These are phyloP conservation scores for Mesoligia furuncula DNA, from an alignment of 2,888 invertebrate species.

Conservation along the genomic window DNA sequence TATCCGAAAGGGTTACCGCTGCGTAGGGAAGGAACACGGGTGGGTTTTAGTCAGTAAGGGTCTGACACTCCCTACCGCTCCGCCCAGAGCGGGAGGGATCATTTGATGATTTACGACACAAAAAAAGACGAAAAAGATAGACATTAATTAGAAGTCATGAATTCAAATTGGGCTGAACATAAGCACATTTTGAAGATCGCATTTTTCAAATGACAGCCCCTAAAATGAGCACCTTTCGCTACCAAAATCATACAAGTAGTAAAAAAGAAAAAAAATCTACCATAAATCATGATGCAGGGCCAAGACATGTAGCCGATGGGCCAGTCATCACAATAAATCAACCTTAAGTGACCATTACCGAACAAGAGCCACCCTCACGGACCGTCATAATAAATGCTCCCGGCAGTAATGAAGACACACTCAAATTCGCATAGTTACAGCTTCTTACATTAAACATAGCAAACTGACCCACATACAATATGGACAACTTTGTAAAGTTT, in stretches of 20 bases:
- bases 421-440: background rate
- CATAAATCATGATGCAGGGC: background rate
- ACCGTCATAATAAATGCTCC: conserved; percentile 16
- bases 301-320: conserved; percentile 5
- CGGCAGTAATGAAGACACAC: conserved; percentile 20
- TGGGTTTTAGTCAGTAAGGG: too few relatives aligned
- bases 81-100: too few relatives aligned
- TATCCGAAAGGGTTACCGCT: too few relatives aligned
- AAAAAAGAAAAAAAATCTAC: background rate
- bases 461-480: background rate
- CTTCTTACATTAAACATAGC: background rate
- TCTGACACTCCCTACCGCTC: too few relatives aligned
- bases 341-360: conserved; percentile 35
- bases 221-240: background rate
- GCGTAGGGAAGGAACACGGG: too few relatives aligned
- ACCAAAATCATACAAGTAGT: background rate
- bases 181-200: background rate
- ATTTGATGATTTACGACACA: too few relatives aligned
- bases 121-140: background rate
- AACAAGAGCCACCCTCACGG: conserved; percentile 1
- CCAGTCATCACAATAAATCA: conserved; percentile 45
- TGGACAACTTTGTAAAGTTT: background rate
- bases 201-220: background rate
- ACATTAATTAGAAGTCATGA: too few relatives aligned
- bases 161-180: background rate